A percentile compares a stretch with the other conserved stretches of the same genome.
Evolutionary conservation across 1,140 invertebrate genomes (phyloP).

Genomic region (Lasioglossum albipes): DNA sequence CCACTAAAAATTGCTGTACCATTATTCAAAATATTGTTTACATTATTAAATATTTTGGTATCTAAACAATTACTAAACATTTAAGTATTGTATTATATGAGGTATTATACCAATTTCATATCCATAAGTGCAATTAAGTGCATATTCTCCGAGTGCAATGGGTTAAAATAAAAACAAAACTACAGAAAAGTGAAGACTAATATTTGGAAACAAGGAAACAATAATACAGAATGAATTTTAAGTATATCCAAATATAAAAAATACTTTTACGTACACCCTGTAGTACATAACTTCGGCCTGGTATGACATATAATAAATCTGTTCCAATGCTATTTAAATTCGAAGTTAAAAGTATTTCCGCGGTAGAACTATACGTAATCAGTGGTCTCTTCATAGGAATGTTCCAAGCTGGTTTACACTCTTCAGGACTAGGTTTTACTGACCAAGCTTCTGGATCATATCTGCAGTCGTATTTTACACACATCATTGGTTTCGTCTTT

Average conservation of each 20-base stretch:
- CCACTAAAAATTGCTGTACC: no score
- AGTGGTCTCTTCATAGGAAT: conserved; percentile 69
- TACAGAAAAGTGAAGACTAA: no score
- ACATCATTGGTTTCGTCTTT: conserved; percentile 42
- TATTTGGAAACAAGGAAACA: no score
- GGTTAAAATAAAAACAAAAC: no score
- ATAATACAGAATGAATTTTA: not conserved
- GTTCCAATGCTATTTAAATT: conserved; percentile 50
- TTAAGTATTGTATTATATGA: no score
- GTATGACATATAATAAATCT: conserved; percentile 62
- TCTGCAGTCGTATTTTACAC: conserved; percentile 61
- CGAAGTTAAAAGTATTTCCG: conserved; percentile 53
- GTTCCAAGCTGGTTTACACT: conserved; percentile 72
- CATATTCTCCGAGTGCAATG: no score
- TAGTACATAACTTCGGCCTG: conserved; percentile 61
- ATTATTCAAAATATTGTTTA: no score
- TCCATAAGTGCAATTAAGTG: no score
- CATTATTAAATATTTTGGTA: no score
- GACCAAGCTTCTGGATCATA: conserved; percentile 67
- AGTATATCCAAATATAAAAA: not conserved
- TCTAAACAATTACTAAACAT: no score
- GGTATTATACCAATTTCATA: no score
- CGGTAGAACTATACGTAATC: conserved; percentile 67
- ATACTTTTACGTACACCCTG: conserved; percentile 55
- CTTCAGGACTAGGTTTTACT: conserved; percentile 68